A percentile compares a stretch with the other conserved stretches of the same genome.
Evolutionary conservation across 1,140 invertebrate genomes (phyloP).

Genomic region (Helicoverpa zea): DNA sequence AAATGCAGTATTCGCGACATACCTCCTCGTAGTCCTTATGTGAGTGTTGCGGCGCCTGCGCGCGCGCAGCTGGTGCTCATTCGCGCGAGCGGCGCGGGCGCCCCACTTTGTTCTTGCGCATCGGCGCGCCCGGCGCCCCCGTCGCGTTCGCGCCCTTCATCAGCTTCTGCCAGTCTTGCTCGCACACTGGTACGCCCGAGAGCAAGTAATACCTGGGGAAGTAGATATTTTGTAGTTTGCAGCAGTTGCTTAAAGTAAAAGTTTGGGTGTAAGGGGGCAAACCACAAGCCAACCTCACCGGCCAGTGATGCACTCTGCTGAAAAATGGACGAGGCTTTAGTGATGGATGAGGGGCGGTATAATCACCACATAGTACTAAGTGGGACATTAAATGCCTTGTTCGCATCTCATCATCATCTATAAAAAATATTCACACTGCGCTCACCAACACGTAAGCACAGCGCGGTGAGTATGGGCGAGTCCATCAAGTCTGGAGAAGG

Average conservation of each 20-base stretch:
- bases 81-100: slow-evolving; percentile 85
- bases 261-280: too few species aligned
- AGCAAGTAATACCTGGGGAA: slow-evolving; percentile 93
- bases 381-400: too few species aligned
- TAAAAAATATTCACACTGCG: too few species aligned
- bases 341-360: too few species aligned
- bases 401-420: too few species aligned
- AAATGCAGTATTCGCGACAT: slow-evolving; percentile 4
- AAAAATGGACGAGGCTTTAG: too few species aligned
- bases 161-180: slow-evolving; percentile 97
- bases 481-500: too few species aligned
- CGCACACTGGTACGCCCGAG: slow-evolving; percentile 94
- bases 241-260: too few species aligned
- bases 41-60: slow-evolving; percentile 69
- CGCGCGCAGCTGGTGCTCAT: slow-evolving; percentile 78
- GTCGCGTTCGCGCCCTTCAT: slow-evolving; percentile 91
- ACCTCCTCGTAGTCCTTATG: slow-evolving; percentile 82
- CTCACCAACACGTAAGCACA: too few species aligned
- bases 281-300: too few species aligned
- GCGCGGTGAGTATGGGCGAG: too few species aligned
- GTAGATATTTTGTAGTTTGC: background rate
- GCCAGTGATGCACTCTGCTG: background rate
- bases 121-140: slow-evolving; percentile 88
- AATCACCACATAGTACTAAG: too few species aligned
- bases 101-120: slow-evolving; percentile 93